Evolutionary conservation across 2,888 invertebrate species (phyloP), one percentile per base, ranked within the genome.

Genomic region (Drosophila pseudotakahashii): DNA sequence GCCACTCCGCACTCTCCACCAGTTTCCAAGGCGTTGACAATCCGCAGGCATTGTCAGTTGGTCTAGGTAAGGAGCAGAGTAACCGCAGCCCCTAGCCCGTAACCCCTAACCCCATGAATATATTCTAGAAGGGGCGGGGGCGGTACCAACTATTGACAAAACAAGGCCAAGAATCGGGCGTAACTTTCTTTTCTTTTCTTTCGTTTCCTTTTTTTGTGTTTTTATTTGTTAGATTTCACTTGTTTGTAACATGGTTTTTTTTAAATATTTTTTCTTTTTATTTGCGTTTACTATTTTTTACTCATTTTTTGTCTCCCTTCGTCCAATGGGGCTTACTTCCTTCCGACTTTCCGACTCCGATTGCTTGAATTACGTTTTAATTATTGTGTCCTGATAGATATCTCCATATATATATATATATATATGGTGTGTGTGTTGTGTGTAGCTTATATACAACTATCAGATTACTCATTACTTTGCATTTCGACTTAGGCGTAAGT

Each of bases 1-100:
- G 11, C 16, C 48, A 19, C 19, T 19, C 19, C 2, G 19, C 19
- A 19, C 19, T 63, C 67, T 66, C 66, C 48, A 59, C 13, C 45
- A 81, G 81, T 81, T 81, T 81, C 81, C 82, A 85, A 85, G 88
- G 79, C 75, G 84, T 79, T 83, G 83, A 84, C 87, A 86, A 63
- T 44, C 48, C 50, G 42, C 52, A 61, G 51, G 47, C 73, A 68
- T 67, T 76, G 62, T 64, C 67, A 67, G 70, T 72, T 68, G 58
- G 52, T 45, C 59, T 71, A 72, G 78, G 79, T 61, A 63, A 69
- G 70, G 51, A 72, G 50, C 26, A n/a, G 26, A 10, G 30, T 36
- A 4, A 34, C 32, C 32, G 32, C 32, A 32, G 32, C 37, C 37
- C 58, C 0, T 6, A 6, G 26, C 0, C 0, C 26, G 26, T 26